Base-by-base conservation (phyloP, 37 sponge, comb jelly and placozoan species). In the Spongilla lacustris region DNA sequence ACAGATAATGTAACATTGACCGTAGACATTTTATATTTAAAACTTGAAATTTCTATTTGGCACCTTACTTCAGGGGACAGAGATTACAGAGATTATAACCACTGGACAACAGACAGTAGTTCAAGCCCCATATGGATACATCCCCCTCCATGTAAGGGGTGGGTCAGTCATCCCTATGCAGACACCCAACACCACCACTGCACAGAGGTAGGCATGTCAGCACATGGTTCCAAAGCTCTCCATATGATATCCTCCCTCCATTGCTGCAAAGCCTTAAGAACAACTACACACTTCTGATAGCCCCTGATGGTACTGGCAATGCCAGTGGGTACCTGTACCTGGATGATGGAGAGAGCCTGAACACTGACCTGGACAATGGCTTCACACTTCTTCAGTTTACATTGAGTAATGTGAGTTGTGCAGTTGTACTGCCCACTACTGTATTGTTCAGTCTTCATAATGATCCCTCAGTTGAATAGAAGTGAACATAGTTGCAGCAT, bases 341-440 rank as follows among this genome's bases (percentile, higher is more conserved):
- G n/a, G 93, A 93, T 74, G 93, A 93, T 46, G 93, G 93, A 33
- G 90, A 90, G 50, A 68, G 83, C 2, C 73, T 88, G 17, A 68
- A 37, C 24, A 71, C 83, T 13, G 2, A 27, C 24, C 36, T 77
- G 36, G 83, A 50, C 83, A 78, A 79, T 11, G 13, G 25, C 27
- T 88, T 81, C 76, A 67, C 77, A 22, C 38, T 75, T 0, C 38
- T 88, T 2, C 36, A 24, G 34, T 88, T 68, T 41, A 8, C 46
- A 46, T 46, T 46, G 8, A 4, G 46, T 8, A 46, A 46, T 46
- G 46, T 46, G 46, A 46, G 46, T 46, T 29, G n/a, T 1, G n/a
- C 2, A 0, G 28, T 29, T n/a, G n/a, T n/a, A n/a, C n/a, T n/a
- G n/a, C n/a, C n/a, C n/a, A n/a, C n/a, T n/a, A n/a, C n/a, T n/a